Conservation (phyloP, 2,797 vertebrate genomes). For the Artibeus lituratus region DNA sequence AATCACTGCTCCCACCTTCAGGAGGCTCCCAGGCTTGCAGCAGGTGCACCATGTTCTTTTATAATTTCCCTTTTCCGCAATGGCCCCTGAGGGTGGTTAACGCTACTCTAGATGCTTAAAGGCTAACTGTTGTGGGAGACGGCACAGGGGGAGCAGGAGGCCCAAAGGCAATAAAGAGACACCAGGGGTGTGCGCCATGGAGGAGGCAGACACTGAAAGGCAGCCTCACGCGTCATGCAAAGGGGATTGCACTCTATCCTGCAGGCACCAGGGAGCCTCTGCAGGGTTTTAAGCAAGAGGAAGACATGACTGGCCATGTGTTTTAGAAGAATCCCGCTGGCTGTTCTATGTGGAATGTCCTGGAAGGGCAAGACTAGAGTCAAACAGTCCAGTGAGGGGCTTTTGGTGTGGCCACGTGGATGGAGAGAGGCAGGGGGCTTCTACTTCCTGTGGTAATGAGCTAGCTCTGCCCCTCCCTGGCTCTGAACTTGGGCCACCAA, state of each 20-base stretch:
- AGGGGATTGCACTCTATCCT: neutral
- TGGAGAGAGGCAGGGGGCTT: neutral
- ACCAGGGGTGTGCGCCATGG: neutral
- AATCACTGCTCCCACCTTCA: neutral
- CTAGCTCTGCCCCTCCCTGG: neutral
- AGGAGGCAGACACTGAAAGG: neutral
- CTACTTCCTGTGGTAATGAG: neutral
- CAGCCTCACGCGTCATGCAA: neutral
- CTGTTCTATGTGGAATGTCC: neutral
- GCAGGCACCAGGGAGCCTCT: neutral
- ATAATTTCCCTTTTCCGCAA: neutral
- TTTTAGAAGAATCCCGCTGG: neutral
- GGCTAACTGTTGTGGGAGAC: neutral
- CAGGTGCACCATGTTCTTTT: neutral
- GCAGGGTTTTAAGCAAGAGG: neutral
- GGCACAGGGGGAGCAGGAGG: fast-evolving
- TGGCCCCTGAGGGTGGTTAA: too few relatives aligned
- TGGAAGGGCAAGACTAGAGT: neutral
- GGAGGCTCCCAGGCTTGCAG: neutral
- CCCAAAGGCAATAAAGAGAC: neutral
- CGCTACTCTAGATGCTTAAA: neutral
- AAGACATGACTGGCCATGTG: neutral
- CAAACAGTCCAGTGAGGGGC: neutral
- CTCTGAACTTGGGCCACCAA: neutral
- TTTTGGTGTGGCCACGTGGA: neutral